These are phyloP conservation scores for Plagodis dolabraria DNA, from an alignment of 2,888 invertebrate species.

Conservation along the genomic window DNA sequence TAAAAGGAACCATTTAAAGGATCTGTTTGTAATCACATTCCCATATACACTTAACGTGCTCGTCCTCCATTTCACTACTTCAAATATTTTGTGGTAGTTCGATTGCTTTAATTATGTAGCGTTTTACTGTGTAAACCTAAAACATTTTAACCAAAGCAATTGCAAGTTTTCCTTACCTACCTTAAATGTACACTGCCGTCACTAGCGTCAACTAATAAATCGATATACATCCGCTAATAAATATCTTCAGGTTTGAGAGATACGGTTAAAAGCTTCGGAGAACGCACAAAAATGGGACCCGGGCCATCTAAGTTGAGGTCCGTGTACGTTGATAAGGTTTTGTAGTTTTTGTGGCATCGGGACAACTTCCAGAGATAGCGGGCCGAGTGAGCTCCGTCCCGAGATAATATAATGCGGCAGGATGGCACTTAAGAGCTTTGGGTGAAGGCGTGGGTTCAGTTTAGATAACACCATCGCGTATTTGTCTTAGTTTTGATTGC, in stretches of 20 bases:
- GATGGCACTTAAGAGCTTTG: conserved; percentile 69
- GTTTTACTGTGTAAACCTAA: conserved; percentile 69
- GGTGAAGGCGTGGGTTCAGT: conserved; percentile 66
- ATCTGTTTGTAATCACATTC: conserved; percentile 48
- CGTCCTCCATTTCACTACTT: conserved; percentile 55
- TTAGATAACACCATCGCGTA: conserved; percentile 69
- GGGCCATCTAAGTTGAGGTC: conserved; percentile 78
- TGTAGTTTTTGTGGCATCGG: conserved; percentile 77
- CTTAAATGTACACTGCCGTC: conserved; percentile 69
- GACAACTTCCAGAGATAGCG: conserved; percentile 73
- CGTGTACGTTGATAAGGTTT: conserved; percentile 80
- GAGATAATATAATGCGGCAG: conserved; percentile 72
- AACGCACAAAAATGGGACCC: conserved; percentile 73
- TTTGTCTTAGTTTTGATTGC: conserved; percentile 65
- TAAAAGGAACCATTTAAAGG: conserved; percentile 42
- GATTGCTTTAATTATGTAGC: conserved; percentile 49
- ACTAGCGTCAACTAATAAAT: conserved; percentile 58
- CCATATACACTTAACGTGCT: conserved; percentile 38
- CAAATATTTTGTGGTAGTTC: conserved; percentile 62
- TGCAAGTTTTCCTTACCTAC: conserved; percentile 70
- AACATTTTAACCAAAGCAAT: conserved; percentile 64
- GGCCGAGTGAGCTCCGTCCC: conserved; percentile 50
- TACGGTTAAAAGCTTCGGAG: conserved; percentile 79
- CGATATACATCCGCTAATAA: conserved; percentile 74
- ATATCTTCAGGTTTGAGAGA: conserved; percentile 68